These are phyloP conservation scores for Eupithecia subumbrata DNA, from an alignment of 2,888 invertebrate species.

Conservation along the genomic window DNA sequence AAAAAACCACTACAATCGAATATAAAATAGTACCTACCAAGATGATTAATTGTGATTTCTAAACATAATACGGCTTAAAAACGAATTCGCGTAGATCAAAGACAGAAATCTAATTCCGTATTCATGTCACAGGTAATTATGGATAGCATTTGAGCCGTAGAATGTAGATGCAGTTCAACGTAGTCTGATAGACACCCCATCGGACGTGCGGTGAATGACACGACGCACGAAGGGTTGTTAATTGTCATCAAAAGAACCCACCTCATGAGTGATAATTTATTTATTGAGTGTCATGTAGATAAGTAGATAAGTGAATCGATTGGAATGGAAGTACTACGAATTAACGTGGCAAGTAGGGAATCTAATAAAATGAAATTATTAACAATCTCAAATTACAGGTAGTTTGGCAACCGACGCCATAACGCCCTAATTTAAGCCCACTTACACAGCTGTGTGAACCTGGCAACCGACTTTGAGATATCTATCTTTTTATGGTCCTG, in stretches of 20 bases:
- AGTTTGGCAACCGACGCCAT: neutral
- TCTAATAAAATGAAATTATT: no score
- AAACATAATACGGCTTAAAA: neutral
- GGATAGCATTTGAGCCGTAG: conserved; percentile 52
- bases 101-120: conserved; percentile 55
- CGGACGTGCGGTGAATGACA: conserved; percentile 61
- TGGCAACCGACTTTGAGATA: no score
- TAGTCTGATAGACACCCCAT: conserved; percentile 62
- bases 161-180: conserved; percentile 56
- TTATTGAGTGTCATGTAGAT: neutral
- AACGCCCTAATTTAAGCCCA: neutral
- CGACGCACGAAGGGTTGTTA: conserved; percentile 48
- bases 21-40: neutral
- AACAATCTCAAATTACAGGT: no score
- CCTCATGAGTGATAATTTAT: neutral
- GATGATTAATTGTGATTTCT: neutral
- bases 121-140: conserved; percentile 73
- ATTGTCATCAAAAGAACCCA: conserved; percentile 18
- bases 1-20: neutral
- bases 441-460: neutral
- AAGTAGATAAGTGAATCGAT: neutral
- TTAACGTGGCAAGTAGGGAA: no score
- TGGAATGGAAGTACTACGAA: neutral
- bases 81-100: conserved; percentile 35
- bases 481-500: no score